Percentiles rank a stretch among this genome's conserved stretches.
phyloP scores from a whole-genome alignment of 2,888 invertebrate species.

The Trissolcus japonicus region DNA sequence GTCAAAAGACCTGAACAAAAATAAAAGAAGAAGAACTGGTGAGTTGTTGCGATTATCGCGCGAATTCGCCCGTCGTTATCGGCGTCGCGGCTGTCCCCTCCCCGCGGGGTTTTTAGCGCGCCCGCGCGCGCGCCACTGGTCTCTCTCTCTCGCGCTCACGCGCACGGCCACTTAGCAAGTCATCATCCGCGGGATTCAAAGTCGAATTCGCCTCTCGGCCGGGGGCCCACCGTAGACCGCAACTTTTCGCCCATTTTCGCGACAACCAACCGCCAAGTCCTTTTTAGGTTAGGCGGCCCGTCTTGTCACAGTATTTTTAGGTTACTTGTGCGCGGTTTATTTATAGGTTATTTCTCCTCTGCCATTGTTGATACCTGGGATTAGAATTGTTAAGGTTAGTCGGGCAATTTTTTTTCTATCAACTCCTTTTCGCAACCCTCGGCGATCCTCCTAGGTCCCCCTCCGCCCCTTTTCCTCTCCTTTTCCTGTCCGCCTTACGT shows the following conservation, averaged over 20 bases:
- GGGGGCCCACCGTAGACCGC: conserved; percentile 1
- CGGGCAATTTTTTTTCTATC: conserved; percentile 11
- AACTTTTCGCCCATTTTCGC: conserved; percentile 36
- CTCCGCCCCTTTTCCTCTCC: background rate
- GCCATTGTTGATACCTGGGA: conserved; percentile 47
- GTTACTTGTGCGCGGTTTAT: conserved; percentile 43
- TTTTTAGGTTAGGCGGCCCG: conserved; percentile 41
- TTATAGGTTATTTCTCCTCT: conserved; percentile 47
- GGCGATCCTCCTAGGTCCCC: background rate
- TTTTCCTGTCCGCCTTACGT: background rate
- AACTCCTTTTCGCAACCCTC: background rate
- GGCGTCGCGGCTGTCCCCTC: conserved; percentile 17
- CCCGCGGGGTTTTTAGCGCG: background rate
- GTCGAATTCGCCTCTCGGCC: conserved; percentile 20
- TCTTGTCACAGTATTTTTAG: conserved; percentile 48
- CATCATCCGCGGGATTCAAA: conserved; percentile 47
- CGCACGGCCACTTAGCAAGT: conserved; percentile 51
- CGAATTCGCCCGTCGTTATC: conserved; percentile 22
- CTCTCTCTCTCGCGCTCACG: conserved; percentile 33
- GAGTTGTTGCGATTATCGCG: conserved; percentile 9
- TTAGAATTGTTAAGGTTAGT: conserved; percentile 36
- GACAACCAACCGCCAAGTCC: conserved; percentile 19
- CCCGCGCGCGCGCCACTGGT: conserved; percentile 7
- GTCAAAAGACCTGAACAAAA: no score
- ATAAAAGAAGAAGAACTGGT: background rate